These are phyloP conservation scores for Drosophila melanocephala DNA, from an alignment of 2,888 invertebrate species.

Conservation along the genomic window DNA sequence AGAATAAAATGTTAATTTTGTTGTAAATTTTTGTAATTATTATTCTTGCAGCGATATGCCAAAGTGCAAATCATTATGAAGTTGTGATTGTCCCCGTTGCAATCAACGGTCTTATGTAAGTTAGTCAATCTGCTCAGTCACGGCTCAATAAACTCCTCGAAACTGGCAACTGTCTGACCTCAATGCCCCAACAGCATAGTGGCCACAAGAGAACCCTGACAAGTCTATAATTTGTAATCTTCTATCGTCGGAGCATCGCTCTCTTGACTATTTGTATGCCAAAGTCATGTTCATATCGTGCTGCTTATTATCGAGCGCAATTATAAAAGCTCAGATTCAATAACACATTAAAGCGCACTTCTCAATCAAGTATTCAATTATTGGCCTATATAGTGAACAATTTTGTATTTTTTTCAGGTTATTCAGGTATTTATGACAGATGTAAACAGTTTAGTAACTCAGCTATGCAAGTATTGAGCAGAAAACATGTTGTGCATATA, in stretches of 20 bases:
- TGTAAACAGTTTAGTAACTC: not conserved
- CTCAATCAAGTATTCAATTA: constrained; percentile 1
- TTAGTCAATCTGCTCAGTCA: constrained; percentile 8
- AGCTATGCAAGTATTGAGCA: not conserved
- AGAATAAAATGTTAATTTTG: constrained; percentile 33
- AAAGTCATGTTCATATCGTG: constrained; percentile 19
- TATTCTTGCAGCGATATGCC: constrained; percentile 14
- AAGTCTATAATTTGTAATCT: constrained; percentile 19
- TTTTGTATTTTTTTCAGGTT: not conserved
- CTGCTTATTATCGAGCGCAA: constrained; percentile 1
- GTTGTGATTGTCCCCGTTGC: constrained; percentile 12
- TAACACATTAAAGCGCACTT: constrained; percentile 9
- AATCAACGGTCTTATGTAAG: constrained; percentile 7
- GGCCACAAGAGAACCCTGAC: constrained; percentile 45
- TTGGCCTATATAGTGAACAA: not conserved
- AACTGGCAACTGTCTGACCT: constrained; percentile 29
- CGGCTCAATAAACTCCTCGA: constrained; percentile 9
- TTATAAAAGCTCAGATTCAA: constrained; percentile 18
- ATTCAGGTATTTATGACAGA: not conserved
- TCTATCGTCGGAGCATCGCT: not conserved
- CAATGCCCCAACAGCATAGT: constrained; percentile 12
- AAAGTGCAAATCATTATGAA: constrained; percentile 29
- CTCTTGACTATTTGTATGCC: constrained; percentile 12
- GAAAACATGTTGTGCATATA: not conserved
- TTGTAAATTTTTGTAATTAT: not conserved